Evolutionary conservation across 2,113 vertebrate genomes (phyloP).

Genomic region (Brachirus orientalis): DNA sequence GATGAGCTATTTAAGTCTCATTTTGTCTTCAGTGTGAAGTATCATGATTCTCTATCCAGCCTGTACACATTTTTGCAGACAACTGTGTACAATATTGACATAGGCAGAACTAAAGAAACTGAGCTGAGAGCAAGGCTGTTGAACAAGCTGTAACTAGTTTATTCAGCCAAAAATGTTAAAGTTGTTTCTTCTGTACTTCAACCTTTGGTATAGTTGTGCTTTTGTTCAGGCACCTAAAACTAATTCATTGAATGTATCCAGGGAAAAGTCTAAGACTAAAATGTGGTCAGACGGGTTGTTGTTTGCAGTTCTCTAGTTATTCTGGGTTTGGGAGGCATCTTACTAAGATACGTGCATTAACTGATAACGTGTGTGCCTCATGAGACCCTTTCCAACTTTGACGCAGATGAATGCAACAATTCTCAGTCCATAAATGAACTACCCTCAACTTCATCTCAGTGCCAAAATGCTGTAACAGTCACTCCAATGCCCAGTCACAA

Average conservation of each 20-base stretch:
- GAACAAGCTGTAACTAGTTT: neutral
- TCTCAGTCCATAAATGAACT: no score
- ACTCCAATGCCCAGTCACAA: neutral
- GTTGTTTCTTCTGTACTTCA: conserved; percentile 15
- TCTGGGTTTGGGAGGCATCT: conserved; percentile 19
- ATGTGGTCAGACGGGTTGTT: conserved; percentile 13
- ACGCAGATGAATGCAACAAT: no score
- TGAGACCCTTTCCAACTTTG: neutral
- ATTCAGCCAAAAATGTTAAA: conserved; percentile 1
- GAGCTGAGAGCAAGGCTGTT: neutral
- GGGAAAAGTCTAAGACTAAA: conserved; percentile 12
- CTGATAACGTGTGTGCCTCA: neutral
- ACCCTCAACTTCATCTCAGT: no score
- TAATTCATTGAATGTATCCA: no score
- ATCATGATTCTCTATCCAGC: neutral
- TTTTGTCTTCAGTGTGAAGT: no score
- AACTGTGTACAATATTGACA: neutral
- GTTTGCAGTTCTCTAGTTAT: conserved; percentile 21
- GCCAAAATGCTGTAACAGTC: no score
- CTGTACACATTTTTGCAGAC: neutral
- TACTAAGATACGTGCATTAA: conserved; percentile 2
- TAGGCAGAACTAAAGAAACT: neutral
- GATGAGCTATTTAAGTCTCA: no score
- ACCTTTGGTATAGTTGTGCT: conserved; percentile 13
- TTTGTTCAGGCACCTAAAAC: conserved; percentile 19